Evolutionary conservation across 2,888 invertebrate species (phyloP).

Genomic region (Trichacis sp.): DNA sequence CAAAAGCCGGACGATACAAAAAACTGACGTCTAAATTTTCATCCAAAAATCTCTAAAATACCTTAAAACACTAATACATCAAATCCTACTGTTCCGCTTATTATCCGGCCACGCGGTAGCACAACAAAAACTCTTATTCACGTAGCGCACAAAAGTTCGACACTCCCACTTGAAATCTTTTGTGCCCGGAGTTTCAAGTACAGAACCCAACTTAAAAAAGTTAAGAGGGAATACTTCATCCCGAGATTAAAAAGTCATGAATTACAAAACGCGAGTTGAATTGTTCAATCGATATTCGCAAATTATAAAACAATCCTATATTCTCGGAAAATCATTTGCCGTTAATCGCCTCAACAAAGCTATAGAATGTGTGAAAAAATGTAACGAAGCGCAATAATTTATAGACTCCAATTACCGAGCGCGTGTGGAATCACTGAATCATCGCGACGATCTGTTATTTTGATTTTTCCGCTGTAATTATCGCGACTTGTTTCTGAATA

Average conservation of each 20-base stretch:
- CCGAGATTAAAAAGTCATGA: neutral
- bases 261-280: neutral
- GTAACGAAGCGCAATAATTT: neutral
- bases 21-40: too few species aligned
- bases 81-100: too few species aligned
- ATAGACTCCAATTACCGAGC: neutral
- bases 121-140: neutral
- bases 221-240: neutral
- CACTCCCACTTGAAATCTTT: conserved; percentile 1
- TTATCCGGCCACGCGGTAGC: neutral
- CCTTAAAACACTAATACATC: too few species aligned
- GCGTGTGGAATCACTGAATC: neutral
- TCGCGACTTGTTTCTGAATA: too few species aligned
- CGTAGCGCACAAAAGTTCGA: neutral
- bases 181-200: neutral
- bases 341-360: neutral
- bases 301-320: too few species aligned
- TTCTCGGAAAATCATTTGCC: too few species aligned
- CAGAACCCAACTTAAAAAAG: neutral
- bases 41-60: too few species aligned
- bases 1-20: too few species aligned
- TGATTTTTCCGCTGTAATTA: neutral
- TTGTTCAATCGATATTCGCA: neutral
- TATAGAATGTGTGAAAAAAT: neutral
- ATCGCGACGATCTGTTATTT: neutral